These are phyloP conservation scores for Hecatera dysodea DNA, from an alignment of 2,888 invertebrate genomes.

Conservation along the genomic window DNA sequence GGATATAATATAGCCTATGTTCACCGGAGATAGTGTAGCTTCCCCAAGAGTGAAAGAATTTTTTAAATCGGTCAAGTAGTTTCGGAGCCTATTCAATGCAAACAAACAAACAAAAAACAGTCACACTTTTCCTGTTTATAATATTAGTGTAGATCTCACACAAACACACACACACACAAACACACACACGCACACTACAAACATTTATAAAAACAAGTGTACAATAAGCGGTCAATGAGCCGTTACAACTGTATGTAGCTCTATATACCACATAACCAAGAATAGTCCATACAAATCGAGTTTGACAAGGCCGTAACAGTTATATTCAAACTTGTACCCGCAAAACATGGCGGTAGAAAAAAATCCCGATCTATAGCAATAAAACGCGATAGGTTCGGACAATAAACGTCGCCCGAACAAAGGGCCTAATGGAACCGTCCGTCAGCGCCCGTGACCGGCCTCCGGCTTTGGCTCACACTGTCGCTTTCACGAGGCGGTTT, in stretches of 20 bases:
- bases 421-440: constrained; percentile 71
- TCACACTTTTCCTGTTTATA: no score
- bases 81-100: no score
- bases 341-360: constrained; percentile 50
- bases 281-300: constrained; percentile 37
- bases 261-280: not conserved
- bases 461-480: constrained; percentile 36
- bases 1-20: no score
- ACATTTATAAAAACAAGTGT: no score
- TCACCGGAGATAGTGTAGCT: no score
- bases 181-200: no score
- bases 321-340: constrained; percentile 48
- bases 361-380: constrained; percentile 63
- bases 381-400: constrained; percentile 58
- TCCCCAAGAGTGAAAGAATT: no score
- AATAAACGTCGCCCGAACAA: constrained; percentile 68
- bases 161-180: no score
- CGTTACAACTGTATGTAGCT: not conserved
- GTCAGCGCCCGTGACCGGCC: constrained; percentile 59
- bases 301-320: constrained; percentile 52
- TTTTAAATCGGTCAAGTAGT: no score
- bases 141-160: no score
- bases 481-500: constrained; percentile 24
- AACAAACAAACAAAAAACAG: no score
- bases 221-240: no score